These are phyloP conservation scores for Drosophila neutralis DNA, from an alignment of 2,888 invertebrate genomes.

Conservation along the genomic window DNA sequence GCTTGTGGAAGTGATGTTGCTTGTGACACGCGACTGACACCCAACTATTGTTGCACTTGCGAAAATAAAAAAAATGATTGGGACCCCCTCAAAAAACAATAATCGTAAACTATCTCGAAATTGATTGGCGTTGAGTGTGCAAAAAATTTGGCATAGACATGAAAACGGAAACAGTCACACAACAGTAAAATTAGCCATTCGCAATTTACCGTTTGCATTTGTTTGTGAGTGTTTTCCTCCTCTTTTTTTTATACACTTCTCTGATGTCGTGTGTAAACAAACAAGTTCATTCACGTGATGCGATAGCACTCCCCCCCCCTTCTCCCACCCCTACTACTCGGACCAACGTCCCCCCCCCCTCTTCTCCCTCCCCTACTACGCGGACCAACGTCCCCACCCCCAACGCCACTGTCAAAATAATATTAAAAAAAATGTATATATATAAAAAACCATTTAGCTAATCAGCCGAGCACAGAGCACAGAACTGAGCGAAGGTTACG, in stretches of 20 bases:
- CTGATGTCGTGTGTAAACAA: constrained; percentile 62
- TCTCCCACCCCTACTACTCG: too few species aligned
- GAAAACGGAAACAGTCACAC: constrained; percentile 50
- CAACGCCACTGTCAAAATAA: constrained; percentile 35
- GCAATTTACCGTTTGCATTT: constrained; percentile 7
- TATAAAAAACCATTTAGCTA: constrained; percentile 47
- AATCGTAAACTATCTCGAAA: constrained; percentile 71
- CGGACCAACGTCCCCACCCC: background rate
- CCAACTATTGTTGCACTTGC: constrained; percentile 32
- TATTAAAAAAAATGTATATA: background rate
- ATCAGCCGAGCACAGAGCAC: constrained; percentile 47
- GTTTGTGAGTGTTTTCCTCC: constrained; percentile 13
- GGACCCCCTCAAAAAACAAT: constrained; percentile 56
- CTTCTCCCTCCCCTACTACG: too few species aligned
- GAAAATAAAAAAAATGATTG: constrained; percentile 14
- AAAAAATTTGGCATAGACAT: constrained; percentile 66
- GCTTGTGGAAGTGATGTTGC: constrained; percentile 38
- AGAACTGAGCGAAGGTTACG: constrained; percentile 47
- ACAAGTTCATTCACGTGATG: constrained; percentile 72
- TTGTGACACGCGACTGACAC: constrained; percentile 65
- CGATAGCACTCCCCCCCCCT: constrained; percentile 10
- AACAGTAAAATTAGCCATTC: constrained; percentile 30
- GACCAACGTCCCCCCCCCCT: background rate
- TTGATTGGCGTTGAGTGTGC: constrained; percentile 75
- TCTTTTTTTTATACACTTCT: constrained; percentile 17